A percentile compares a stretch with the other conserved stretches of the same genome.
These are phyloP conservation scores for Hybos culiciformis DNA, from an alignment of 2,888 invertebrate species.

Conservation along the genomic window DNA sequence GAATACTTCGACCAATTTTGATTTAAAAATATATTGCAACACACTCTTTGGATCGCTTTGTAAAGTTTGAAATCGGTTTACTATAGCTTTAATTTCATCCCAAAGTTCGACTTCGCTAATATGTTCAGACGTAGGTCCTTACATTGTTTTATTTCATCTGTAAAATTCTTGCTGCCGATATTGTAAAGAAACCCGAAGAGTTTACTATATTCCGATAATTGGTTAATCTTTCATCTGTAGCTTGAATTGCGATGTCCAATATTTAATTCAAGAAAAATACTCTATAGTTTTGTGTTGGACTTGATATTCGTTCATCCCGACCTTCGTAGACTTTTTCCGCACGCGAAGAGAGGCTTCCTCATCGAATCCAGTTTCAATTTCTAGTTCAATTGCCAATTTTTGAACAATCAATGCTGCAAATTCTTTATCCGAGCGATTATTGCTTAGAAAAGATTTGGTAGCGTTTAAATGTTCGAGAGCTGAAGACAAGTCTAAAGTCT, in stretches of 20 bases:
- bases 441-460: not conserved
- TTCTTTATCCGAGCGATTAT: not conserved
- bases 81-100: not conserved
- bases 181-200: not conserved
- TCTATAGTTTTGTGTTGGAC: not conserved
- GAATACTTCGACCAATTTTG: not conserved
- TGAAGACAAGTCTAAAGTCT: not conserved
- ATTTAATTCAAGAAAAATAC: not conserved
- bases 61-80: not conserved
- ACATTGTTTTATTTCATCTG: not conserved
- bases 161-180: not conserved
- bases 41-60: not conserved
- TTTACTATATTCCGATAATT: not conserved
- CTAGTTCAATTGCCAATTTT: not conserved
- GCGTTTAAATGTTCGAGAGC: not conserved
- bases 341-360: not conserved
- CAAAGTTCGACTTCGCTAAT: not conserved
- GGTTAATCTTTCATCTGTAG: not conserved
- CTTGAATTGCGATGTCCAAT: not conserved
- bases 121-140: not conserved
- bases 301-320: not conserved
- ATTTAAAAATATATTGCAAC: not conserved
- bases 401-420: not conserved
- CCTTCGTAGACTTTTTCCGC: not conserved
- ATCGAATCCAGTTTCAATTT: not conserved